A percentile compares a stretch with the other conserved stretches of the same genome.
Evolutionary conservation across 2,113 vertebrate genomes (phyloP).

Genomic region (Seriola rivoliana): DNA sequence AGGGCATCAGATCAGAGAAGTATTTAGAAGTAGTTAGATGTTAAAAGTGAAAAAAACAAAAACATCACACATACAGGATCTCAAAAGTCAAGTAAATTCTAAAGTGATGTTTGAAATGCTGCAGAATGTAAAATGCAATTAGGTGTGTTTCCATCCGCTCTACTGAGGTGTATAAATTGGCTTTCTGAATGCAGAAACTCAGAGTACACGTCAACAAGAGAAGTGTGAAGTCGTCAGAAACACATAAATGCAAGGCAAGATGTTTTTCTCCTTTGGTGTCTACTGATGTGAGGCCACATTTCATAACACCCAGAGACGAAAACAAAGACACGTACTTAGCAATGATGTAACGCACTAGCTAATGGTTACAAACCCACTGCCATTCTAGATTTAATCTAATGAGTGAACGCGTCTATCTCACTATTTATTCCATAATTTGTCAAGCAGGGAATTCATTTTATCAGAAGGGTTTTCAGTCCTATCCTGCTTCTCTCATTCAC

Average conservation of each 20-base stretch:
- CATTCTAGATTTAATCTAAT: slow-evolving; percentile 1
- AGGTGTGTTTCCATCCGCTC: slow-evolving; percentile 18
- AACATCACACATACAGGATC: neutral
- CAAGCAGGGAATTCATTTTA: neutral
- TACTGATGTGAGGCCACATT: neutral
- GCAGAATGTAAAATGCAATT: slow-evolving; percentile 28
- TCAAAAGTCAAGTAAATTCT: slow-evolving; percentile 5
- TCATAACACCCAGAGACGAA: slow-evolving; percentile 2
- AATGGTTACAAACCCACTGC: neutral
- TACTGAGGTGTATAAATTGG: slow-evolving; percentile 20
- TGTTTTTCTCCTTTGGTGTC: slow-evolving; percentile 5
- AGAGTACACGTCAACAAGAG: neutral
- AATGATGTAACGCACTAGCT: neutral
- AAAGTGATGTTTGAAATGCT: slow-evolving; percentile 13
- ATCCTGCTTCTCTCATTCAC: neutral
- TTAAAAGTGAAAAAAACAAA: neutral
- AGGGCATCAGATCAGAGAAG: neutral
- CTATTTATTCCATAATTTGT: neutral
- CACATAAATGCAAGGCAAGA: neutral
- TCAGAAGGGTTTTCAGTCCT: neutral
- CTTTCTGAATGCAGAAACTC: slow-evolving; percentile 1
- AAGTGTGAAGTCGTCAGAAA: slow-evolving; percentile 4
- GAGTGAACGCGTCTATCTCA: neutral
- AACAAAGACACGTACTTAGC: neutral
- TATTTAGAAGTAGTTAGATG: neutral